These are phyloP conservation scores for Geopemphigus sp. DNA, from an alignment of 1,140 invertebrate genomes.

Conservation along the genomic window DNA sequence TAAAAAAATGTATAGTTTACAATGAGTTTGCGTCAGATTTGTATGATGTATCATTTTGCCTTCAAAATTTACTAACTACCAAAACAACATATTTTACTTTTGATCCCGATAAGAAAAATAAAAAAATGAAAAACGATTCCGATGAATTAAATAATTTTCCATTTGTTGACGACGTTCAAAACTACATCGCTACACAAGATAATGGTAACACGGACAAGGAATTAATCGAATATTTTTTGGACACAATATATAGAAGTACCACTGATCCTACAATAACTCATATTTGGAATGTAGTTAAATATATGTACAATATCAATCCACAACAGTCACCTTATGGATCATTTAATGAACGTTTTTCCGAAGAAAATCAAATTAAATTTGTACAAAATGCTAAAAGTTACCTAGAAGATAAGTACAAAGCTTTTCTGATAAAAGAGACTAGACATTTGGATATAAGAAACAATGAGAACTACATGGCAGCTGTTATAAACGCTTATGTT, in stretches of 20 bases:
- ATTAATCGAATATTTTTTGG: slow-evolving; percentile 19
- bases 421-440: slow-evolving; percentile 32
- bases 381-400: slow-evolving; percentile 42
- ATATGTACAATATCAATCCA: slow-evolving; percentile 31
- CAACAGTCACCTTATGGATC: slow-evolving; percentile 8
- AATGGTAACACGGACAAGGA: neutral
- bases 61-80: slow-evolving; percentile 17
- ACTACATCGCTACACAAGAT: slow-evolving; percentile 5
- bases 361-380: slow-evolving; percentile 31
- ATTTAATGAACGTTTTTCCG: slow-evolving; percentile 14
- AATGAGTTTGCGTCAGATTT: slow-evolving; percentile 35
- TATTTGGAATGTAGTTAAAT: slow-evolving; percentile 43
- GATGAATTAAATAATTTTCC: neutral
- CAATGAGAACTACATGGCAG: neutral
- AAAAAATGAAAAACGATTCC: no score
- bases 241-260: neutral
- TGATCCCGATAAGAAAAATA: neutral
- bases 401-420: slow-evolving; percentile 31
- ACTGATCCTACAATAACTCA: neutral
- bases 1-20: slow-evolving; percentile 16
- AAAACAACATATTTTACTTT: slow-evolving; percentile 20
- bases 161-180: slow-evolving; percentile 1
- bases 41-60: slow-evolving; percentile 41
- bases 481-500: slow-evolving; percentile 20
- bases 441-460: slow-evolving; percentile 23